Conservation (phyloP, 2,113 vertebrate species). For the Taurulus bubalis region DNA sequence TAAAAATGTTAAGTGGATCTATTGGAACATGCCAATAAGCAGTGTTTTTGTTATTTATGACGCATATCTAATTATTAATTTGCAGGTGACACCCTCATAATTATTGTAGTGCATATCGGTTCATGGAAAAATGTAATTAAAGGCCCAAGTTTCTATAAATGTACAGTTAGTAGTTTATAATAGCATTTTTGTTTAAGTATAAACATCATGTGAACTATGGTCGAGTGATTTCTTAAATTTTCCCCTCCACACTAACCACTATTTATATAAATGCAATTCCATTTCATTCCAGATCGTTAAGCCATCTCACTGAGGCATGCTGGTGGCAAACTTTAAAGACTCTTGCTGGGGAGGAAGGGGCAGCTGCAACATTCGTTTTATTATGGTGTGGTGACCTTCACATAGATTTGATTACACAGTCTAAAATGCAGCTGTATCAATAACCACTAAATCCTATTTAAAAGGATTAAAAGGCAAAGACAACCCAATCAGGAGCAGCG, state of each 20-base stretch:
- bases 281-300: not conserved
- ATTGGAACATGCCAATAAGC: not conserved
- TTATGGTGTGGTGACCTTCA: constrained; percentile 11
- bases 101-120: not conserved
- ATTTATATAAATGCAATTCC: not conserved
- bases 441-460: constrained; percentile 26
- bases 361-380: constrained; percentile 5
- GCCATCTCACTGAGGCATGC: not conserved
- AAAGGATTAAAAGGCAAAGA: not conserved
- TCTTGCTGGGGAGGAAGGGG: not conserved
- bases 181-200: not conserved
- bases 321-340: not conserved
- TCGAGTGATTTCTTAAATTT: not conserved
- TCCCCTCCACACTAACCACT: not conserved
- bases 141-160: not conserved
- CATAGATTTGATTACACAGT: not conserved
- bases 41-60: not conserved
- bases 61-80: not conserved
- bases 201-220: not conserved
- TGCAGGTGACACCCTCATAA: not conserved
- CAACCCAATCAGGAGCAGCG: constrained; percentile 39
- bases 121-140: not conserved
- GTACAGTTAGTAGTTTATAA: not conserved
- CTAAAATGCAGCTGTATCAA: constrained; percentile 26
- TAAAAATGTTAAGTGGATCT: not conserved